phyloP scores from a whole-genome alignment of 2,113 vertebrate species.

The Aplodontia rufa region DNA sequence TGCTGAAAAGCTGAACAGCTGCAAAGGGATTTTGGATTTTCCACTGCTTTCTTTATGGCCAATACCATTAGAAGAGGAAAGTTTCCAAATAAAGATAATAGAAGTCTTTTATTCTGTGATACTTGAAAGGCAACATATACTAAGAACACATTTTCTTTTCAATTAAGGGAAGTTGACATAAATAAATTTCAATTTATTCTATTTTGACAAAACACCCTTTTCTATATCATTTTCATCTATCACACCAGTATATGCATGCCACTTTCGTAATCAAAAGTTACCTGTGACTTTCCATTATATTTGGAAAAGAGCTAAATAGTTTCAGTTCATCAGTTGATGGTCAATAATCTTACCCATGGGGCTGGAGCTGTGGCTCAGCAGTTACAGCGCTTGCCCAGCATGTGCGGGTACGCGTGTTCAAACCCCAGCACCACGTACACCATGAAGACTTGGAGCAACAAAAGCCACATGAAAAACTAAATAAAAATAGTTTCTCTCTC shows the following conservation, averaged over 20 bases:
- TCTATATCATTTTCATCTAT: background rate
- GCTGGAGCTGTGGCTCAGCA: too few relatives aligned
- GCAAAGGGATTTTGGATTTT: background rate
- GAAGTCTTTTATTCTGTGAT: background rate
- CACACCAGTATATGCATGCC: background rate
- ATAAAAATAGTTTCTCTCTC: too few relatives aligned
- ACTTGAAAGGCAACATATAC: background rate
- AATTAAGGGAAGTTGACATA: background rate
- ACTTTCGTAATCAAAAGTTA: constrained; percentile 27
- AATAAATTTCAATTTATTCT: background rate
- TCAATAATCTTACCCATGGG: background rate
- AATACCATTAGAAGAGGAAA: background rate
- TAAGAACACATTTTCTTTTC: background rate
- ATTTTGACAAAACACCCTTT: background rate
- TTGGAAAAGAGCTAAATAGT: background rate
- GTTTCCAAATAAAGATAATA: background rate
- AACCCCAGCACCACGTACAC: too few relatives aligned
- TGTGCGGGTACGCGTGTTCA: too few relatives aligned
- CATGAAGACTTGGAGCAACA: too few relatives aligned
- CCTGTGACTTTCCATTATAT: background rate
- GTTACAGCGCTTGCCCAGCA: too few relatives aligned
- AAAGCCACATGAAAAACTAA: too few relatives aligned
- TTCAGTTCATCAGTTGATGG: constrained; percentile 2
- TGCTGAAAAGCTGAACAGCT: background rate
- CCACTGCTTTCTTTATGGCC: background rate